phyloP scores from a whole-genome alignment of 2,113 vertebrate genomes.

The Sterrhoptilus dennistouni region DNA sequence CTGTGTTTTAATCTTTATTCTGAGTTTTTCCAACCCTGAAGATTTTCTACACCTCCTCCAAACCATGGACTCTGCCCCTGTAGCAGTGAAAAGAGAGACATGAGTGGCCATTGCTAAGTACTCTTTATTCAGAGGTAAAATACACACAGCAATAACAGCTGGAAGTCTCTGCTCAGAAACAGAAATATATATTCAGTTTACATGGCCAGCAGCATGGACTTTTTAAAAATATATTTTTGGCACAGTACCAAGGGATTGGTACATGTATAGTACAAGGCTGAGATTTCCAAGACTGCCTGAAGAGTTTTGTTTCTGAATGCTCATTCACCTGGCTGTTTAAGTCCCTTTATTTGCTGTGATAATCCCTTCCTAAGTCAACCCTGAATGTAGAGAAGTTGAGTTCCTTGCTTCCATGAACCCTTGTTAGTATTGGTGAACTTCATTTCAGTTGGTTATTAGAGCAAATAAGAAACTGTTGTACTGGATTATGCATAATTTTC shows the following conservation, averaged over 20 bases:
- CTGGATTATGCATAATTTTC: background rate
- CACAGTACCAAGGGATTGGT: background rate
- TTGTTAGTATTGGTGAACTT: background rate
- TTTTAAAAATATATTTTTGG: background rate
- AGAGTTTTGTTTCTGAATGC: background rate
- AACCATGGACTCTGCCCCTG: background rate
- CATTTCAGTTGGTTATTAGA: background rate
- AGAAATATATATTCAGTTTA: background rate
- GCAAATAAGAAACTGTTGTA: background rate
- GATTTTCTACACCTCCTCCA: background rate
- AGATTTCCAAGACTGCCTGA: background rate
- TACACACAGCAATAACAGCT: background rate
- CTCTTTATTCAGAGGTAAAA: background rate
- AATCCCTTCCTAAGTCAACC: background rate
- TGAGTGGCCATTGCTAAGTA: rapidly evolving
- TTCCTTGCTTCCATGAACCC: background rate
- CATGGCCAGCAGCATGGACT: background rate
- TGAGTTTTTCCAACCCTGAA: background rate
- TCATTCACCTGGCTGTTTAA: background rate
- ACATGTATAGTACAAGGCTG: background rate
- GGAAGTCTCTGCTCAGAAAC: background rate
- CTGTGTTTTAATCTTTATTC: background rate
- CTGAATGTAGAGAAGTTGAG: background rate
- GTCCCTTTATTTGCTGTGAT: background rate
- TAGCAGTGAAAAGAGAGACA: background rate